Base-by-base conservation (phyloP, 1,140 invertebrate genomes). In the Brachionus angularis region DNA sequence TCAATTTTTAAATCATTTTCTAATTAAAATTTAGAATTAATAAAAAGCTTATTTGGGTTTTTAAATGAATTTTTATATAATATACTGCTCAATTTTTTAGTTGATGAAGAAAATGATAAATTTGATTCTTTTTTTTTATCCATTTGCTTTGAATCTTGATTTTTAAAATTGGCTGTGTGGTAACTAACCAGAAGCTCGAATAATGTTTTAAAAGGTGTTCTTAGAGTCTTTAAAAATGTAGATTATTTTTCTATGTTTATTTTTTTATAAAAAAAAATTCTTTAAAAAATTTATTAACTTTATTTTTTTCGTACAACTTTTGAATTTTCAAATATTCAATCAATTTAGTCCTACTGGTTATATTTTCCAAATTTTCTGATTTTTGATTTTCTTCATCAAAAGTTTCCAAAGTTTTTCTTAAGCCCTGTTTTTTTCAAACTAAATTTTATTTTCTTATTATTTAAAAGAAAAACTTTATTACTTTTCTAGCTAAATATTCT, bases 301-400 rank as follows among this genome's bases (percentile, higher is more conserved):
- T 58, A 39, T 58, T 58, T 58, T 58, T 58, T 14, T 58, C 53
- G n/a, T 58, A 58, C n/a, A 58, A n/a, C 3, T 58, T 25, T 58
- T 58, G 53, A n/a, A 58, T 58, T 8, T 39, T 58, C n/a, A 58
- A 58, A 58, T 18, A 58, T 29, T 58, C 53, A 8, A 58, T 23
- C 21, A 58, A 39, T 58, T 58, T 58, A 0, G 53, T 39, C 4
- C 53, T 31, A 23, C 53, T 58, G 25, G 23, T 58, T 3, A 58
- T 58, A 18, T 25, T 58, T 39, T 36, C 53, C 8, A 34, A 39
- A 25, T 58, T 58, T 23, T 39, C 33, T 8, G 33, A 25, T n/a
- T n/a, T n/a, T n/a, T n/a, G n/a, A 39, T 42, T 58, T 39, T 58
- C 53, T 39, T 58, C 53, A 23, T 58, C 53, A 39, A 58, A 58